Base-by-base conservation (phyloP, 2,113 vertebrate species). In the Galemys pyrenaicus region DNA sequence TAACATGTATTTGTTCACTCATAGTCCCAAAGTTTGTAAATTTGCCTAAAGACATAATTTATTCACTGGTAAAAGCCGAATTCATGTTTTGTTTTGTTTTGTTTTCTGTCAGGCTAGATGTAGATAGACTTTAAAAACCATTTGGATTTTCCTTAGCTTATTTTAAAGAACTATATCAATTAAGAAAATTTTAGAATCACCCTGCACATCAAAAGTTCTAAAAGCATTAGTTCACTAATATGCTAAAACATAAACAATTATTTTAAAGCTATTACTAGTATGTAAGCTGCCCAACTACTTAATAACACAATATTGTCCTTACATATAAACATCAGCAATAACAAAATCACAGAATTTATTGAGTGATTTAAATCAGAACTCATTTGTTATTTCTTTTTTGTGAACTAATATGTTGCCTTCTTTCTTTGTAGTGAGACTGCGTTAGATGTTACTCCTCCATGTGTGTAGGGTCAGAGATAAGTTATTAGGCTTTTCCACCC, bases 41-140 rank as follows among this genome's bases (percentile, higher is more conserved):
- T 92, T 78, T 94, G 37, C 24, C 35, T 94, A 20, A 56, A 9
- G 20, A 79, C 62, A 9, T 87, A 83, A 89, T 92, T 54, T 83
- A 70, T 77, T 83, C 49, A 85, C 28, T 87, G 7, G 46, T 11
- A 32, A 85, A 94, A 65, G 19, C 54, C 73, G 93, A 44, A 91
- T 78, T 71, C 54, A 79, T 92, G 28, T 77, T n/a, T n/a, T n/a
- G n/a, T n/a, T n/a, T 70, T 92, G 28, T 73, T 70, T 68, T 74
- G 41, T 9, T 44, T 44, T 44, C 39, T 92, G 20, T 70, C 70
- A 87, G 5, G 73, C 1, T 56, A 92, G 35, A 89, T 90, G 26
- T 71, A 93, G 37, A 74, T 44, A 41, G 60, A 41, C 28, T 91
- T 58, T 49, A 58, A 89, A 67, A 51, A n/a, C 74, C 4, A n/a